Base-by-base conservation (phyloP, 2,113 vertebrate genomes). In the Periophthalmus modestus region DNA sequence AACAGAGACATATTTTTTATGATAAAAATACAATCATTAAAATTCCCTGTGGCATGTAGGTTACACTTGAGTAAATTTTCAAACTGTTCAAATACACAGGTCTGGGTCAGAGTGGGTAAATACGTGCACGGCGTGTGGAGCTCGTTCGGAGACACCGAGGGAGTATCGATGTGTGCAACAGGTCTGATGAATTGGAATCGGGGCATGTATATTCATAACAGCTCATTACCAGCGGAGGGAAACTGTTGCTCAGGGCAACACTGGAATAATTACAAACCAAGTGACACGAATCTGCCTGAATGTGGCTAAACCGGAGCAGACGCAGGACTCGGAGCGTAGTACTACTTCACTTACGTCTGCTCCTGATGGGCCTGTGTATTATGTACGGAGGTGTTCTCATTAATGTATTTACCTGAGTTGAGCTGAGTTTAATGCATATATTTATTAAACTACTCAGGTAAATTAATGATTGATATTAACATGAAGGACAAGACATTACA, bases 131-230 rank as follows among this genome's bases (percentile, higher is more conserved):
- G 77, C 80, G 34, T 23, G 63, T 57, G 79, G 79, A 87, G 77
- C 70, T 52, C 18, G 23, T 67, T 34, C 62, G 9, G 33, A 19
- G 58, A 58, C 69, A 67, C 69, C 55, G 7, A 39, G 2, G 39
- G 72, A 63, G 65, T 34, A 76, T 34, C 57, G 67, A 66, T 66
- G 24, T 19, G 3, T 71, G 54, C 66, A 83, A 84, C 72, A 81
- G 83, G 72, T 78, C 58, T 52, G 84, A 77, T 73, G 68, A 78
- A 84, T 85, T 69, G 47, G 24, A 76, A 87, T 57, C 59, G 77
- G 72, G 39, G 63, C 66, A 81, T 90, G 75, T 74, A 73, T 82
- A 88, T 82, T 87, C 74, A 88, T 89, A 67, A 80, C 66, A 75
- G 75, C 33, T 66, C 23, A 70, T 71, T 84, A 73, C 59, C 62